Evolutionary conservation across 2,888 invertebrate genomes (phyloP).

Genomic region (Punctoribates punctum): DNA sequence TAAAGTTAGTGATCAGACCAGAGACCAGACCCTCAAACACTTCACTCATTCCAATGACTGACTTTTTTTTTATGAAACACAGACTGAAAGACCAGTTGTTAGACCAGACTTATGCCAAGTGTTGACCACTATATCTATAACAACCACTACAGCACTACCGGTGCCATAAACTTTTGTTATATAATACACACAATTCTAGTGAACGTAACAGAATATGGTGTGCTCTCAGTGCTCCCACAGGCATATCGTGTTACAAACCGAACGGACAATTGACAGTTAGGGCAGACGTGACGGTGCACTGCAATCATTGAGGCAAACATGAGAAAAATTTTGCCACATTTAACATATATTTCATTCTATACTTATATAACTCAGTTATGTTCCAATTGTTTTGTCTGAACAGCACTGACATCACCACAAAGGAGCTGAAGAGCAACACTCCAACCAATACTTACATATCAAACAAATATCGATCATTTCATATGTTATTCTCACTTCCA

Average conservation of each 20-base stretch:
- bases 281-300: slow-evolving; percentile 12
- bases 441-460: background rate
- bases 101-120: background rate
- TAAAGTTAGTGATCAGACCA: background rate
- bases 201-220: background rate
- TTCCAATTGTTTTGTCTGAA: background rate
- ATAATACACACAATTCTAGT: slow-evolving; percentile 8
- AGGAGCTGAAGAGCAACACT: slow-evolving; percentile 12
- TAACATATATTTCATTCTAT: background rate
- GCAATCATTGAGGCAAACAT: slow-evolving; percentile 3
- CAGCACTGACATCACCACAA: background rate
- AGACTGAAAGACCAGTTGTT: background rate
- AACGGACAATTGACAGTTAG: slow-evolving; percentile 30
- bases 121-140: slow-evolving; percentile 19
- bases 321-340: slow-evolving; percentile 9
- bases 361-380: slow-evolving; percentile 19
- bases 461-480: slow-evolving; percentile 14
- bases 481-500: background rate
- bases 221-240: slow-evolving; percentile 4
- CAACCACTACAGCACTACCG: background rate
- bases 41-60: background rate
- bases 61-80: background rate
- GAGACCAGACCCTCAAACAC: background rate
- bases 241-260: slow-evolving; percentile 21
- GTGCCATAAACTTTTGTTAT: slow-evolving; percentile 7